Conservation (phyloP, 2,797 vertebrate species). For the Liparis tanakae region DNA sequence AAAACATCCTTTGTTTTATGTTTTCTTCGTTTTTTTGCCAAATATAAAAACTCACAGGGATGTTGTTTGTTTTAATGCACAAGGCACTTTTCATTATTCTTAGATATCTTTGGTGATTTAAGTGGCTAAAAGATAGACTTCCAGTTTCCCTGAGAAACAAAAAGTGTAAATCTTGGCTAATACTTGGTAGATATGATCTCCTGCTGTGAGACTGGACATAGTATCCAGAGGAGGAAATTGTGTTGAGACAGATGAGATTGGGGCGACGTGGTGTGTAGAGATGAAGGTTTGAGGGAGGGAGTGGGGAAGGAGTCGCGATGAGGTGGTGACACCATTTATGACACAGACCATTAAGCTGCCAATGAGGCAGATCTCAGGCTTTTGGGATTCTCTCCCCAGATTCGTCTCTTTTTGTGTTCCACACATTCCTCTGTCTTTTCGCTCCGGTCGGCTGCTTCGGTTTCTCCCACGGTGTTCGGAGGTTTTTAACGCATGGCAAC, state of each 20-base stretch:
- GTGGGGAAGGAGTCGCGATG: conserved; percentile 26
- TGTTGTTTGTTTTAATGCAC: neutral
- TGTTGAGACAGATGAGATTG: conserved; percentile 47
- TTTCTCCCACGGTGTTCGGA: conserved; percentile 20
- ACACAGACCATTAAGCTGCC: conserved; percentile 70
- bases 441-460: conserved; percentile 12
- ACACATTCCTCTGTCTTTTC: conserved; percentile 29
- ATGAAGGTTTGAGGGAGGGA: conserved; percentile 25
- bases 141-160: conserved; percentile 10
- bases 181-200: conserved; percentile 38
- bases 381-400: conserved; percentile 61
- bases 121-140: conserved; percentile 3
- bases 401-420: conserved; percentile 32
- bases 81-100: neutral
- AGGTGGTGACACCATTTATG: conserved; percentile 68
- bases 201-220: conserved; percentile 41
- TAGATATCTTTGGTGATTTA: conserved; percentile 6
- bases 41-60: neutral
- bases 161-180: conserved; percentile 31
- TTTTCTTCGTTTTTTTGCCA: neutral
- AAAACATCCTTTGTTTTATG: neutral
- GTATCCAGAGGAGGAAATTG: conserved; percentile 35
- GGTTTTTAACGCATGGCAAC: conserved; percentile 25
- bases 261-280: conserved; percentile 18
- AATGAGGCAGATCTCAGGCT: conserved; percentile 70